Conservation (phyloP, 1,140 invertebrate species). For the Ceratina japonica region DNA sequence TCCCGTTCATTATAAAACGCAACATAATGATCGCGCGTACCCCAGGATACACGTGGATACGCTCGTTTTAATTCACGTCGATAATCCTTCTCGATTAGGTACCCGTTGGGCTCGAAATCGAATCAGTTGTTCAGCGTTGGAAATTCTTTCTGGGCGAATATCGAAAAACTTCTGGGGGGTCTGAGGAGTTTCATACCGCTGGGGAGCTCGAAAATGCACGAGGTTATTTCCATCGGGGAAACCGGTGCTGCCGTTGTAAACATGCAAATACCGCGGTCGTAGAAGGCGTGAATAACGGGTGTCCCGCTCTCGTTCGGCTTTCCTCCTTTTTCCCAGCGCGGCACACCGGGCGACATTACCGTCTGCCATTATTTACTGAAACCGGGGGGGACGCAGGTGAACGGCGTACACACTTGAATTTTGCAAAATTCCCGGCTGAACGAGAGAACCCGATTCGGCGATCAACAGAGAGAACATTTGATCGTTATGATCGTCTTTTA, state of each 20-base stretch:
- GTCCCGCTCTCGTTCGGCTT: neutral
- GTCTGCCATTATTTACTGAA: constrained; percentile 5
- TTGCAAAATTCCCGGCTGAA: neutral
- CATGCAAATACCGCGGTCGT: constrained; percentile 39
- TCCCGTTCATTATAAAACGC: too few species aligned
- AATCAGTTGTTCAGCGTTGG: neutral
- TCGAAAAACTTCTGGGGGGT: constrained; percentile 2
- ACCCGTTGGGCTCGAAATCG: neutral
- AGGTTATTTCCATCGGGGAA: constrained; percentile 2
- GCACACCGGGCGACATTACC: neutral
- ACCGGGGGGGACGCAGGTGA: neutral
- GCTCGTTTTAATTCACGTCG: neutral
- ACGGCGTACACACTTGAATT: neutral
- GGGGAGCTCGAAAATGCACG: neutral
- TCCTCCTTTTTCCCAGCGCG: neutral
- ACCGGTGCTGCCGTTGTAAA: constrained; percentile 17
- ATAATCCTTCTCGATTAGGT: neutral
- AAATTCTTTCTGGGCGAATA: constrained; percentile 12
- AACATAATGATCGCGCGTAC: too few species aligned
- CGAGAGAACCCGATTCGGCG: too few species aligned
- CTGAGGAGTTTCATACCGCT: neutral
- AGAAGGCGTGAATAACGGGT: constrained; percentile 5
- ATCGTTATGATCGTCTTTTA: neutral
- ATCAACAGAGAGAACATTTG: neutral
- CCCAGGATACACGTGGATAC: too few species aligned